These are phyloP conservation scores for Balearica regulorum DNA, from an alignment of 2,797 vertebrate genomes.

Conservation along the genomic window DNA sequence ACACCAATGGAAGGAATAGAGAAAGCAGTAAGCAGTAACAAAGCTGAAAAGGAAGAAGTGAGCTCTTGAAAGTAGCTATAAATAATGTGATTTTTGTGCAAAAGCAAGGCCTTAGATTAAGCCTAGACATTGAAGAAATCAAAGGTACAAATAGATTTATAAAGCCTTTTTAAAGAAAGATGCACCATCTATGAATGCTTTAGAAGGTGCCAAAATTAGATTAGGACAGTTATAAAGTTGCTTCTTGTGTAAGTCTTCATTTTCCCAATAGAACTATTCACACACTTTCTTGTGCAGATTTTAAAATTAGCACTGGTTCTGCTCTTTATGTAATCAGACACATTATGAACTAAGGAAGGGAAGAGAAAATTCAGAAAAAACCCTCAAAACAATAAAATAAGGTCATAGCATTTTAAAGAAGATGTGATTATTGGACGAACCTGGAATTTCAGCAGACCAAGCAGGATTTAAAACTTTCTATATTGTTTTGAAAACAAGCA, in stretches of 20 bases:
- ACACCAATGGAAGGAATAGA: not conserved
- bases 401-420: not conserved
- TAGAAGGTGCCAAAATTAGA: not conserved
- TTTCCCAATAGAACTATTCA: not conserved
- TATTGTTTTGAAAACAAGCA: not conserved
- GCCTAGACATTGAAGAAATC: not conserved
- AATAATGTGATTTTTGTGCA: not conserved
- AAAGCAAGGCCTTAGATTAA: not conserved
- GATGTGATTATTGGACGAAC: not conserved
- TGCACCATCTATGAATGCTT: not conserved
- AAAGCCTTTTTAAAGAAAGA: not conserved
- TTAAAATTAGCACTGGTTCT: not conserved
- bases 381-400: not conserved
- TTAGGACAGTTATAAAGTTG: not conserved
- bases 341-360: not conserved
- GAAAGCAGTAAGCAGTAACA: not conserved
- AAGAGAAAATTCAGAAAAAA: not conserved
- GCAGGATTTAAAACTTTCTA: not conserved
- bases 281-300: not conserved
- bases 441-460: not conserved
- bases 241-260: not conserved
- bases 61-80: not conserved
- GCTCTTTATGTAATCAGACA: not conserved
- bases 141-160: not conserved
- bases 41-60: not conserved